These are phyloP conservation scores for Drosophila pachea DNA, from an alignment of 1,140 invertebrate species.

Conservation along the genomic window DNA sequence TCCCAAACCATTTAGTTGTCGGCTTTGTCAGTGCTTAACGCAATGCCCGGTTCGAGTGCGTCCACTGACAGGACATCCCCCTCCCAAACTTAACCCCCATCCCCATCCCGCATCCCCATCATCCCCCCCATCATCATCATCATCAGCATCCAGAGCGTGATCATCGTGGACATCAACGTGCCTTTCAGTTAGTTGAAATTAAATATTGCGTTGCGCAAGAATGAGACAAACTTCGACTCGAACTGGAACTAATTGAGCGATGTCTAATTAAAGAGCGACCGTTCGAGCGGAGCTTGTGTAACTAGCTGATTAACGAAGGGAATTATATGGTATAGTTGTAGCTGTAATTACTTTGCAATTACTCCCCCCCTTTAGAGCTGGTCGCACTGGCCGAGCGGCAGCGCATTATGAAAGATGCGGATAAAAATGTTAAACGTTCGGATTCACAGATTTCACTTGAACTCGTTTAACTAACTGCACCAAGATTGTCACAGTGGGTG, in stretches of 20 bases:
- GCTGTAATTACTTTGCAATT: background rate
- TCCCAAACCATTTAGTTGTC: slow-evolving; percentile 35
- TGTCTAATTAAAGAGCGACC: slow-evolving; percentile 11
- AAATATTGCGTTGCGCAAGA: slow-evolving; percentile 8
- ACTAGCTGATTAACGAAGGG: background rate
- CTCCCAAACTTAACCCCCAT: no score
- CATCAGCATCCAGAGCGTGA: background rate
- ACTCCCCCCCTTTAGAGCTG: background rate
- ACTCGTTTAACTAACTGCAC: no score
- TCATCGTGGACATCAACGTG: background rate
- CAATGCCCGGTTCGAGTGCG: slow-evolving; percentile 1
- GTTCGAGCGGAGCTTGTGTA: background rate
- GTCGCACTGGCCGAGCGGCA: background rate
- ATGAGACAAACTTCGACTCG: background rate
- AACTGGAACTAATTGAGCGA: slow-evolving; percentile 9
- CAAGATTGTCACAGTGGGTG: no score
- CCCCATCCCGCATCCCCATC: slow-evolving; percentile 5
- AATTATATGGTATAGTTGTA: background rate
- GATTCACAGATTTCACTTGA: no score
- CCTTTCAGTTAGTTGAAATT: slow-evolving; percentile 8
- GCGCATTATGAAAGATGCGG: no score
- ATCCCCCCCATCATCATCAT: background rate
- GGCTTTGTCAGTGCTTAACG: slow-evolving; percentile 30
- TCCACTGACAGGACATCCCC: slow-evolving; percentile 19
- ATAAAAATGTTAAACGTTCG: no score